Evolutionary conservation across 2,797 vertebrate genomes (phyloP), one percentile per base, ranked within the genome.

Genomic region (Ctenopoma multispine): DNA sequence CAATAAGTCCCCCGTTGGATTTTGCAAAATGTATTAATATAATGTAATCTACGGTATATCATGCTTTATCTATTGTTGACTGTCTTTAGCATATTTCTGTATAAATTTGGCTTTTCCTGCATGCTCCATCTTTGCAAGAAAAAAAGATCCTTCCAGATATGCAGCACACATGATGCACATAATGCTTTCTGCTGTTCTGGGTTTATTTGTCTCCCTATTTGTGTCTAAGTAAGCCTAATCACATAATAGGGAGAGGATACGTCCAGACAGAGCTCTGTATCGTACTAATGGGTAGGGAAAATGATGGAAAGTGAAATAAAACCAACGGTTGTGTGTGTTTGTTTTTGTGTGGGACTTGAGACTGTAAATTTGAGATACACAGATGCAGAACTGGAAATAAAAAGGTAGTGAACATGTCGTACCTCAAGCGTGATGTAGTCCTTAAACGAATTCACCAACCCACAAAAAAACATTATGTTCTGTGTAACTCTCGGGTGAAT

Each of bases 121-220:
- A 3, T 0, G 6, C 21, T 62, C 9, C 14, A 31, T 4, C 14
- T 5, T 20, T 31, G 2, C 13, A 11, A 49, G 34, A 65, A 20
- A 31, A 57, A 59, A 5, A 61, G 11, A 63, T 55, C 46, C 43
- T 57, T 72, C 47, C 64, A 65, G 66, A 75, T 66, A 59, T 47
- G 57, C 62, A 77, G 54, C 53, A n/a, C n/a, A n/a, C n/a, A n/a
- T n/a, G n/a, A n/a, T n/a, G n/a, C n/a, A n/a, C n/a, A n/a, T n/a
- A n/a, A n/a, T 67, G 54, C 17, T 21, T 62, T 50, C 68, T 77
- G 68, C 67, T 50, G 31, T 50, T 75, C 43, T 27, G 50, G 36
- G 38, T 82, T 63, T 71, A 63, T 81, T 81, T 76, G 1, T 61
- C 27, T 75, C 64, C 63, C 58, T 66, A 34, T 79, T 69, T 78